Evolutionary conservation across 2,113 vertebrate species (phyloP).

Genomic region (Crotalus horridus): DNA sequence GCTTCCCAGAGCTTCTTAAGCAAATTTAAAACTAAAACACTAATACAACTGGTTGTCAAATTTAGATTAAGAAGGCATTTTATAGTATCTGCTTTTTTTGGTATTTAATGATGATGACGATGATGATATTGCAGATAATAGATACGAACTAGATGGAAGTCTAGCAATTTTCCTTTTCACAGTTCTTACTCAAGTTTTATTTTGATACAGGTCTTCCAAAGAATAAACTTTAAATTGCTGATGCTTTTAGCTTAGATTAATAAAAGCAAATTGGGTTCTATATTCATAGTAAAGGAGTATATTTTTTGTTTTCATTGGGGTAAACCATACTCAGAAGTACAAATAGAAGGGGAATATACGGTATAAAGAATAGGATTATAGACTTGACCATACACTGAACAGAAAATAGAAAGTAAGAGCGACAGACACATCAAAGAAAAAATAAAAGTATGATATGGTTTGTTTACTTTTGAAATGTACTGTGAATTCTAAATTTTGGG

Average conservation of each 20-base stretch:
- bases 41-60: neutral
- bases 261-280: neutral
- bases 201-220: neutral
- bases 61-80: neutral
- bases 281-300: neutral
- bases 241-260: neutral
- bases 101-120: neutral
- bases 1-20: neutral
- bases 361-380: constrained; percentile 39
- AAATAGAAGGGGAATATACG: neutral
- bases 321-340: neutral
- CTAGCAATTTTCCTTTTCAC: neutral
- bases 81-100: neutral
- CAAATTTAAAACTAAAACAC: neutral
- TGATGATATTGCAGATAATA: neutral
- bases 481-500: neutral
- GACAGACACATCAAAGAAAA: neutral
- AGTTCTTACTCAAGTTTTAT: neutral
- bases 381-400: constrained; percentile 47
- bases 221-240: neutral
- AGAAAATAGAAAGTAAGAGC: constrained; percentile 44
- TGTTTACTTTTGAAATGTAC: neutral
- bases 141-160: neutral
- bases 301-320: neutral
- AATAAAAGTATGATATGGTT: neutral